Evolutionary conservation across 2,888 invertebrate genomes (phyloP).

Genomic region (Keiferia lycopersicella): DNA sequence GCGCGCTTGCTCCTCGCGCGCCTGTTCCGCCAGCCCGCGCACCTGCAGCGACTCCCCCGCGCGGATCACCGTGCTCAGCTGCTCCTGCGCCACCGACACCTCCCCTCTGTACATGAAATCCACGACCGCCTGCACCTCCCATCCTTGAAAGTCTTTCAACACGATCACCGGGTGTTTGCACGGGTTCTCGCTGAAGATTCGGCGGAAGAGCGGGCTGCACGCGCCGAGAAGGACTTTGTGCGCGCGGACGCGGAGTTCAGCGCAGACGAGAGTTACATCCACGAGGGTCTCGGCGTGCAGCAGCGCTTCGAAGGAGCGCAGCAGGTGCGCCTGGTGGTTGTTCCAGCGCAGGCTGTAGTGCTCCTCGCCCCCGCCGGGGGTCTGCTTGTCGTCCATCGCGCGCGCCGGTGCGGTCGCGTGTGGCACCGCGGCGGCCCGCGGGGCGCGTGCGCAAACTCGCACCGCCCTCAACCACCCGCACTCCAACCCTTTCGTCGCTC

Average conservation of each 20-base stretch:
- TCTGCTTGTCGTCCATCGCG: constrained; percentile 76
- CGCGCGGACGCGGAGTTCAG: constrained; percentile 91
- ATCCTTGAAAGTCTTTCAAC: constrained; percentile 92
- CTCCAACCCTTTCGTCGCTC: constrained; percentile 74
- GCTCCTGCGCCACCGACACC: constrained; percentile 93
- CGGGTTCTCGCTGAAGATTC: constrained; percentile 94
- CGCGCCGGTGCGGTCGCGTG: constrained; percentile 65
- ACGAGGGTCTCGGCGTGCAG: constrained; percentile 93
- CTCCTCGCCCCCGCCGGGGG: constrained; percentile 81
- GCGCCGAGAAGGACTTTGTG: constrained; percentile 96
- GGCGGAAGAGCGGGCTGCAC: constrained; percentile 93
- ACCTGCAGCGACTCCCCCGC: constrained; percentile 94
- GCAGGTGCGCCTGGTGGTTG: constrained; percentile 94
- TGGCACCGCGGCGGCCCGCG: constrained; percentile 50
- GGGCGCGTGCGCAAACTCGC: constrained; percentile 70
- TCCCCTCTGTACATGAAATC: constrained; percentile 97
- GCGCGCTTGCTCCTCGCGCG: constrained; percentile 67
- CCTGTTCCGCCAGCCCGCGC: constrained; percentile 87
- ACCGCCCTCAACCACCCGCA: constrained; percentile 67
- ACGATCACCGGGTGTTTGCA: constrained; percentile 97
- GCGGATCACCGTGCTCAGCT: constrained; percentile 90
- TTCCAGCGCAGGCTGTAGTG: constrained; percentile 97
- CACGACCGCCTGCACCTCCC: constrained; percentile 94
- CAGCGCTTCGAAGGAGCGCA: constrained; percentile 93
- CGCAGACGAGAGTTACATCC: constrained; percentile 94